Conservation (phyloP, 2,797 vertebrate genomes). For the Mycteria americana region DNA sequence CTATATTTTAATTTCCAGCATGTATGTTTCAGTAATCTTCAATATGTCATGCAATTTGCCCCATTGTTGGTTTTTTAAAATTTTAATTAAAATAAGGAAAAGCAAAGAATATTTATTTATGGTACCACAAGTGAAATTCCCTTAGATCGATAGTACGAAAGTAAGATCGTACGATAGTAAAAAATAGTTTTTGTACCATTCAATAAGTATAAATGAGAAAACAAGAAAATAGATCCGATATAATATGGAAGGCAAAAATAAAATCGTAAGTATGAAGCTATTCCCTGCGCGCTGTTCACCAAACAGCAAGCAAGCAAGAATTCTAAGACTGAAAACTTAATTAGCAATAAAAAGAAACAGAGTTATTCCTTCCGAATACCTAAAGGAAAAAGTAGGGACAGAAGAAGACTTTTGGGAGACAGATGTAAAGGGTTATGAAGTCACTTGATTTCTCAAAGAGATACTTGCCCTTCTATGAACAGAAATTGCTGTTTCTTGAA, state of each 20-base stretch:
- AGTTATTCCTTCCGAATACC: neutral
- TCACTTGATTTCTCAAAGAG: neutral
- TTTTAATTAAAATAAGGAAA: neutral
- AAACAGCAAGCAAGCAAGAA: neutral
- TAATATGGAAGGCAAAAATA: neutral
- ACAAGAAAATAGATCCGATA: neutral
- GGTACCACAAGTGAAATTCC: neutral
- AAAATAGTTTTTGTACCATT: neutral
- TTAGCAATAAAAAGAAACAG: neutral
- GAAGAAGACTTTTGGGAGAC: neutral
- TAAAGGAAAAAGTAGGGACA: neutral
- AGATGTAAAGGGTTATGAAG: neutral
- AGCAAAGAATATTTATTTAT: neutral
- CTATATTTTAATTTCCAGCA: neutral
- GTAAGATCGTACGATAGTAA: neutral
- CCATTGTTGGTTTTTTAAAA: neutral
- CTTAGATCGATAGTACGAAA: neutral
- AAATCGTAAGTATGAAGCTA: neutral
- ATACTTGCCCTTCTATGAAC: neutral
- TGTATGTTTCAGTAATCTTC: neutral
- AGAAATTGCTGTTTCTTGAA: neutral
- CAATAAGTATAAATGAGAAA: neutral
- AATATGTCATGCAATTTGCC: neutral
- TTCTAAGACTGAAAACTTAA: neutral
- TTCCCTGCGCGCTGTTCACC: neutral